Evolutionary conservation across 2,113 vertebrate species (phyloP), one percentile per base, ranked within the genome.

Genomic region (Colius striatus): DNA sequence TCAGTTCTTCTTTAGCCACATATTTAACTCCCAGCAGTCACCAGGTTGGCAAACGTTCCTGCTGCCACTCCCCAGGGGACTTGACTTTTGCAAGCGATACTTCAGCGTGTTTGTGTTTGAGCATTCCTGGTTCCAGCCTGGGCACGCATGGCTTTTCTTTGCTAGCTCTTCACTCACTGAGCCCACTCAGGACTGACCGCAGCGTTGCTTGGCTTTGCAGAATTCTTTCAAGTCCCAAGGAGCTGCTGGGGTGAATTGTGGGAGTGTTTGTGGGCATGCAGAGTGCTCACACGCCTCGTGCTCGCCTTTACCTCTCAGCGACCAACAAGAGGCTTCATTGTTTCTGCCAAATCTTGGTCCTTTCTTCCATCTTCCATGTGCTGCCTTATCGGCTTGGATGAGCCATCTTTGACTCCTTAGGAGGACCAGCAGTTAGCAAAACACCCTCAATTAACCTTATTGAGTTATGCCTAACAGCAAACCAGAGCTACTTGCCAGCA

Each of bases 51-150:
- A 95, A 4, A 48, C 6, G 3, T 51, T 79, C 58, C 2, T 67
- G 38, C 82, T 86, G 93, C 87, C 26, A 1, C 84, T 95, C 90
- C 82, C 78, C 15, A 4, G 84, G 71, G 77, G 50, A 76, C 84
- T 43, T 18, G 50, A 80, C 67, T 91, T 77, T 60, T 53, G 77
- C 36, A 11, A 70, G 87, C 0, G 4, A 74, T 66, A 76, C 82
- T 83, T 82, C 0, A 18, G 71, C 25, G 1, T 91, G 13, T 94
- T 97, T 95, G 90, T 30, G 0, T 74, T 93, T 47, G 90, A 66
- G 73, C 94, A 84, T 67, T 89, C 78, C 66, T 90, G 82, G 67
- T 95, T 95, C 94, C 95, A 92, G 94, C 93, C 91, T 9, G 74
- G 74, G 61, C 87, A 87, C 1, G 20, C 14, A 6, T 0, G 4